A percentile compares a stretch with the other conserved stretches of the same genome.
phyloP scores from a whole-genome alignment of 2,888 invertebrate species.

The Ischnura elegans region DNA sequence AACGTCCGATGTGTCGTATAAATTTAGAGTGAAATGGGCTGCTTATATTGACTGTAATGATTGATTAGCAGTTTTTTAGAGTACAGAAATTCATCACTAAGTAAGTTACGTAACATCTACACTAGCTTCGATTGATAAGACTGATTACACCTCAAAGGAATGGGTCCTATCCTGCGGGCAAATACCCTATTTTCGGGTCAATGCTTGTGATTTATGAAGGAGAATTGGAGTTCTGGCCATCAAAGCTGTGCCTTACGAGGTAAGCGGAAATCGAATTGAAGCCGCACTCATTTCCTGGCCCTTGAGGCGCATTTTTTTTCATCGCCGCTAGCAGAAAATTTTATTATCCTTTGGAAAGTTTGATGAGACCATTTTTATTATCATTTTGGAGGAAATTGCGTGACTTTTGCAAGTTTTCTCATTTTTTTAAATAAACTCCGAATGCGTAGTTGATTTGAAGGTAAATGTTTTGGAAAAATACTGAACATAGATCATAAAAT shows the following conservation, averaged over 20 bases:
- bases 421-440: too few species aligned
- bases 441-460: too few species aligned
- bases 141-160: slow-evolving; percentile 7
- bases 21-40: neutral
- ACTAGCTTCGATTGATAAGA: slow-evolving; percentile 1
- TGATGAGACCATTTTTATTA: neutral
- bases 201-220: neutral
- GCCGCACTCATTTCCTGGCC: neutral
- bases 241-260: neutral
- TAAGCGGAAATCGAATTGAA: neutral
- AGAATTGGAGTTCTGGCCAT: neutral
- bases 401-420: neutral
- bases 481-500: too few species aligned
- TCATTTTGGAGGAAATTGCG: neutral
- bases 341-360: neutral
- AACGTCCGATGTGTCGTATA: neutral
- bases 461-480: too few species aligned
- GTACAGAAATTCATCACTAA: neutral
- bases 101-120: neutral
- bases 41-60: neutral
- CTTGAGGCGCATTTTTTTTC: neutral
- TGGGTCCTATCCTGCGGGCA: neutral
- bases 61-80: neutral
- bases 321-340: neutral
- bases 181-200: neutral